Conservation (phyloP, 2,888 invertebrate species). For the Octodonta nipae region DNA sequence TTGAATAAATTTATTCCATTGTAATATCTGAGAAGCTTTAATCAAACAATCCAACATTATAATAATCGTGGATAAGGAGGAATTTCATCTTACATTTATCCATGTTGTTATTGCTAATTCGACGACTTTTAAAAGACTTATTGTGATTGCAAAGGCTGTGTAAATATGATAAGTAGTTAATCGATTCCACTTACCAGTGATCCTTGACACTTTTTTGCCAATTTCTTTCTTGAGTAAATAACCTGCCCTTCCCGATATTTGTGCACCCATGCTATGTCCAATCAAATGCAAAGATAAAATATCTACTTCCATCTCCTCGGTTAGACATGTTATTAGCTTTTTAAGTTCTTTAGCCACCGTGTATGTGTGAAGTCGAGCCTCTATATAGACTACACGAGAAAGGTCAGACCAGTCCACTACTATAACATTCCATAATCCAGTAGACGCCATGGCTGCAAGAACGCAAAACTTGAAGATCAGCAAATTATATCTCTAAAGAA, state of each 20-base stretch:
- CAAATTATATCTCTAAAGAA: too few relatives aligned
- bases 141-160: too few relatives aligned
- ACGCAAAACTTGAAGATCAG: too few relatives aligned
- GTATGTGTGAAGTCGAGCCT: slow-evolving; percentile 36
- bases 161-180: too few relatives aligned
- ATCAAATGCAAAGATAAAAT: slow-evolving; percentile 33
- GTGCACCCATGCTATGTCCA: slow-evolving; percentile 43
- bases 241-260: slow-evolving; percentile 38
- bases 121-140: too few relatives aligned
- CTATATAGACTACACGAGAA: slow-evolving; percentile 37
- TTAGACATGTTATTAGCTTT: slow-evolving; percentile 23
- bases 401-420: slow-evolving; percentile 43
- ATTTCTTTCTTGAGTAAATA: slow-evolving; percentile 24
- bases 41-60: too few relatives aligned
- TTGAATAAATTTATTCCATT: too few relatives aligned
- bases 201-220: slow-evolving; percentile 30
- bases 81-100: too few relatives aligned
- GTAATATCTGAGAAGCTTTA: too few relatives aligned
- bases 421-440: slow-evolving; percentile 35
- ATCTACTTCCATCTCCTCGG: slow-evolving; percentile 13
- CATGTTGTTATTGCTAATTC: too few relatives aligned
- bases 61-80: too few relatives aligned
- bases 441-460: slow-evolving; percentile 23
- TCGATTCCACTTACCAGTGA: slow-evolving; percentile 34
- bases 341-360: slow-evolving; percentile 36